Evolutionary conservation across 1,140 invertebrate genomes (phyloP), one percentile per base, ranked within the genome.

Genomic region (Hycleus cichorii): DNA sequence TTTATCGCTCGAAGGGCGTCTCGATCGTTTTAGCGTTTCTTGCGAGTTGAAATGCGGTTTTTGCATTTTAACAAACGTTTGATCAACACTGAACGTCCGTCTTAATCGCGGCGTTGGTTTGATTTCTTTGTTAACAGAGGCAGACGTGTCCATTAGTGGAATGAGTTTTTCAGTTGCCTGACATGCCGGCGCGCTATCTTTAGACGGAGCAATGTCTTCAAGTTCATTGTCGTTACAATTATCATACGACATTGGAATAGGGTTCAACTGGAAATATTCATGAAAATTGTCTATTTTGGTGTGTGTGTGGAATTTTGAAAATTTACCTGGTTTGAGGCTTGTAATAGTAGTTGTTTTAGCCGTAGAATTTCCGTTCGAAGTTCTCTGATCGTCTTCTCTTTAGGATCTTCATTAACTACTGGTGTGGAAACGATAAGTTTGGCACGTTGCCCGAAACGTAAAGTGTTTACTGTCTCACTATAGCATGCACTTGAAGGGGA

Each of bases 361-460:
- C 79, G 68, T 48, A 72, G 72, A 61, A 86, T 80, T 73, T 87
- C 79, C 49, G 73, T 78, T 57, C 76, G 74, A 27, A 87, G 72
- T 68, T 80, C 80, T 38, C 76, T 68, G 53, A 81, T 80, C 38
- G 78, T 76, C 60, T 74, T 78, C 50, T 81, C 76, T 57, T 80
- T 77, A 43, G 81, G 76, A 72, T 85, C 83, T 71, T 85, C 82
- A 60, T 83, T 84, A 62, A 85, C 77, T 57, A 83, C 77, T 47
- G 83, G 84, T 63, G 77, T 77, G 68, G 85, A 85, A 64, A 86
- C 78, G 62, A 90, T 82, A 64, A 82, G 83, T 59, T 88, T 83
- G 47, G 84, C 80, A 59, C 85, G 75, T 64, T 85, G 78, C 64
- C 86, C 81, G 79, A 88, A 84, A 44, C 85, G 78, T 24, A 88